phyloP scores from a whole-genome alignment of 2,888 invertebrate species.

The Sphaeridia pumilis region DNA sequence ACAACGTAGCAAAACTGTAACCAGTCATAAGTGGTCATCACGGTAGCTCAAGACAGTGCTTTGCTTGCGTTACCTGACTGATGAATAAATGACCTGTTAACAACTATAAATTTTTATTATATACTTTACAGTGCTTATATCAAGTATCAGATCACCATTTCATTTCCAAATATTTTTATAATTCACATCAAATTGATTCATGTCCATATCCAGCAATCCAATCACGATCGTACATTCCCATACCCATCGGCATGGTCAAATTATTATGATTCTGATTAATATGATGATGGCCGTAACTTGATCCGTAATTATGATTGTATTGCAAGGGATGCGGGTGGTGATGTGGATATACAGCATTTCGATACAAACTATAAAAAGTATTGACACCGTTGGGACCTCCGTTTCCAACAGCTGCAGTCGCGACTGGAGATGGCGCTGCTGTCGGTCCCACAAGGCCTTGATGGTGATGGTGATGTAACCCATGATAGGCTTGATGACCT shows the following conservation, averaged over 20 bases:
- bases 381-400: conserved; percentile 19
- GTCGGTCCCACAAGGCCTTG: too few relatives aligned
- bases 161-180: not conserved
- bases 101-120: too few relatives aligned
- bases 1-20: too few relatives aligned
- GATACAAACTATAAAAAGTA: conserved; percentile 26
- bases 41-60: too few relatives aligned
- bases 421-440: not conserved
- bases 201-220: conserved; percentile 10
- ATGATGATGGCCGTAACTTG: conserved; percentile 1
- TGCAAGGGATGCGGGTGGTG: conserved; percentile 22
- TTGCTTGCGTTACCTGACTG: too few relatives aligned
- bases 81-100: too few relatives aligned
- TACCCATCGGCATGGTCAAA: conserved; percentile 4
- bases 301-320: conserved; percentile 2
- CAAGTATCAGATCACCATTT: too few relatives aligned
- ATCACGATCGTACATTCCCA: conserved; percentile 13
- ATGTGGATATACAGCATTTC: conserved; percentile 22
- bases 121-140: too few relatives aligned
- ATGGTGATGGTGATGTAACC: not conserved
- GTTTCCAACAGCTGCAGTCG: conserved; percentile 1
- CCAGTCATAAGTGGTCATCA: too few relatives aligned
- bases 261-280: not conserved
- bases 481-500: not conserved
- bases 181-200: conserved; percentile 1